phyloP scores from a whole-genome alignment of 1,140 invertebrate genomes.

The Drosophila truncata region DNA sequence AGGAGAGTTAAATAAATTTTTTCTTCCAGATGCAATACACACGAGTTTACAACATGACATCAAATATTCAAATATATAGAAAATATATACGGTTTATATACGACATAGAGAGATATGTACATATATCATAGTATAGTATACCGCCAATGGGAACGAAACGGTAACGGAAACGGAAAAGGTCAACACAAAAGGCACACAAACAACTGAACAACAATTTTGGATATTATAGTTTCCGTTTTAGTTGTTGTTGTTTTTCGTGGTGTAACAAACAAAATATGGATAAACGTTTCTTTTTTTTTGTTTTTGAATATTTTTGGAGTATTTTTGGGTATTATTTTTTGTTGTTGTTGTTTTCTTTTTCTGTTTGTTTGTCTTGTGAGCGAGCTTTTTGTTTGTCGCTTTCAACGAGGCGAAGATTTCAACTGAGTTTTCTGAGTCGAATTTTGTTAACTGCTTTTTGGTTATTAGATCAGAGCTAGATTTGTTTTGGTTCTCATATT shows the following conservation, averaged over 20 bases:
- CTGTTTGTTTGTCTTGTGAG: conserved; percentile 70
- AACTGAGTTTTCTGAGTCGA: conserved; percentile 64
- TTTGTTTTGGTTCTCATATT: conserved; percentile 84
- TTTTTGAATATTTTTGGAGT: conserved; percentile 52
- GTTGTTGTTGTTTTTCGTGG: conserved; percentile 36
- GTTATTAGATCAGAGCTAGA: conserved; percentile 47
- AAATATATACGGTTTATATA: conserved; percentile 52
- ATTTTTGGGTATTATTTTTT: conserved; percentile 30
- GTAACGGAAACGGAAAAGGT: conserved; percentile 55
- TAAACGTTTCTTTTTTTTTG: too few species aligned
- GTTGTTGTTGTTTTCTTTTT: conserved; percentile 13
- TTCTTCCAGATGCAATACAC: conserved; percentile 65
- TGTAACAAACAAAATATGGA: conserved; percentile 56
- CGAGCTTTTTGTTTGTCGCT: conserved; percentile 69
- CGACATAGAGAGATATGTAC: conserved; percentile 54
- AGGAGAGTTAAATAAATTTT: conserved; percentile 58
- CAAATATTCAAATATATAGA: conserved; percentile 61
- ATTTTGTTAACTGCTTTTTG: conserved; percentile 52
- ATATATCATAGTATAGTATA: conserved; percentile 47
- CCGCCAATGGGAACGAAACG: conserved; percentile 46
- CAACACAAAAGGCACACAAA: conserved; percentile 50
- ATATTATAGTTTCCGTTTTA: conserved; percentile 33
- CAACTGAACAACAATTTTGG: conserved; percentile 51
- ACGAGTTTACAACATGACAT: conserved; percentile 74
- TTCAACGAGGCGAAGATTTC: conserved; percentile 58